Base-by-base conservation (phyloP, 2,113 vertebrate genomes). In the Limanda limanda region DNA sequence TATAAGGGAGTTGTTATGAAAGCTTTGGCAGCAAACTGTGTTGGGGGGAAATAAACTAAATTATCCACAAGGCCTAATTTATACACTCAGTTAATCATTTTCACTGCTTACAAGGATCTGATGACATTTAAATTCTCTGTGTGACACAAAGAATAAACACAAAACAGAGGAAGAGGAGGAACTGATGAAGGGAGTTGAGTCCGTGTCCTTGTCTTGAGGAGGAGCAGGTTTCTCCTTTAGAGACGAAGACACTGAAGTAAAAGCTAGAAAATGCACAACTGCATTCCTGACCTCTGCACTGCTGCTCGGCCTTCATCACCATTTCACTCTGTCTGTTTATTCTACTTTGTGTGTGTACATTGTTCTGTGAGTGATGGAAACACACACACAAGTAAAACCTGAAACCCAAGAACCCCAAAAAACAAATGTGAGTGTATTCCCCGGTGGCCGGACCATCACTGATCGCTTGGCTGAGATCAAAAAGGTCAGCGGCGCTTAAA, bases 401-500 rank as follows among this genome's bases (percentile, higher is more conserved):
- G 55, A 81, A 48, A 47, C 42, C 56, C 37, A 24, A 25, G 3
- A 31, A 31, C 31, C 31, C 24, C 18, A 12, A 3, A 68, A 75
- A 83, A 35, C 71, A 52, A 68, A 68, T 17, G 42, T 40, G 57
- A 47, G 51, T 40, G 2, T n/a, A 4, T 63, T 64, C 21, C 31
- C 52, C 27, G 10, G 23, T 45, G 66, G n/a, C 24, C 51, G 20
- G 68, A 61, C 55, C 80, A 57, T 62, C 45, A 45, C 54, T 42
- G 73, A 69, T 56, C 40, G 61, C 81, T 81, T 67, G 56, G 45
- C 72, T 1, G 18, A 10, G 69, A 76, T 69, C 85, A 61, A 73
- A 72, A 76, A 86, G 84, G 76, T 89, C 87, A 81, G 64, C 2
- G 54, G 31, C 51, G 71, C 72, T 88, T 68, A 31, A 86, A 83